Conservation (phyloP, 2,888 invertebrate genomes). For the Sepioteuthis lessoniana region DNA sequence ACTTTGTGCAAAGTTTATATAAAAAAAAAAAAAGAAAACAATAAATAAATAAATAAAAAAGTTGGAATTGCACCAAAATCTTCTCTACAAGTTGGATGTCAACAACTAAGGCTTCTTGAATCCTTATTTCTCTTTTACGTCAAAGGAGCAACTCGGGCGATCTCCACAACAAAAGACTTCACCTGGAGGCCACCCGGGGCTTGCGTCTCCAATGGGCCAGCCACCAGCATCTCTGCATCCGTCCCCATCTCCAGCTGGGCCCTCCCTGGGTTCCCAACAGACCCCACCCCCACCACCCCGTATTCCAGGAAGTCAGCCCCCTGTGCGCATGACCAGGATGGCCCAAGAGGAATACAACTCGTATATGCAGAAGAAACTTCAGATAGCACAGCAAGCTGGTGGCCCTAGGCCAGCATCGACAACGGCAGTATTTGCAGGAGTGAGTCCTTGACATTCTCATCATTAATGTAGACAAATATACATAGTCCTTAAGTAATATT, state of each 20-base stretch:
- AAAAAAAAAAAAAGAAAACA: background rate
- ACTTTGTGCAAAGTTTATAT: background rate
- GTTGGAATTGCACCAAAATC: constrained; percentile 44
- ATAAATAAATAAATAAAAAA: background rate
- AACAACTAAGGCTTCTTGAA: constrained; percentile 47
- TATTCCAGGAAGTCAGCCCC: constrained; percentile 56
- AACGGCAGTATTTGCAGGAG: constrained; percentile 49
- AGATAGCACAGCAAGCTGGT: constrained; percentile 57
- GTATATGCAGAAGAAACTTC: constrained; percentile 71
- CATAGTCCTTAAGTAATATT: constrained; percentile 44
- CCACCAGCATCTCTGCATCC: constrained; percentile 51
- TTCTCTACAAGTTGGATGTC: constrained; percentile 47
- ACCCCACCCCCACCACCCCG: constrained; percentile 55
- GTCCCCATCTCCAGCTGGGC: constrained; percentile 50
- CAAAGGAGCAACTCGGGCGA: constrained; percentile 62
- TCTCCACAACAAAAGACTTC: constrained; percentile 49
- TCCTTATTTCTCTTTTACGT: constrained; percentile 49
- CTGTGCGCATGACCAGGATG: constrained; percentile 63
- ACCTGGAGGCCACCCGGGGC: constrained; percentile 37
- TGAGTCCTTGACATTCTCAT: constrained; percentile 48
- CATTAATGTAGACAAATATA: constrained; percentile 46
- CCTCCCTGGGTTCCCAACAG: constrained; percentile 50
- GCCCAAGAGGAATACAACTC: constrained; percentile 73
- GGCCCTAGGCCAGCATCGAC: constrained; percentile 50
- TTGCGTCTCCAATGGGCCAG: constrained; percentile 54